Base-by-base conservation (phyloP, 2,888 invertebrate genomes). In the Sesia bembeciformis region DNA sequence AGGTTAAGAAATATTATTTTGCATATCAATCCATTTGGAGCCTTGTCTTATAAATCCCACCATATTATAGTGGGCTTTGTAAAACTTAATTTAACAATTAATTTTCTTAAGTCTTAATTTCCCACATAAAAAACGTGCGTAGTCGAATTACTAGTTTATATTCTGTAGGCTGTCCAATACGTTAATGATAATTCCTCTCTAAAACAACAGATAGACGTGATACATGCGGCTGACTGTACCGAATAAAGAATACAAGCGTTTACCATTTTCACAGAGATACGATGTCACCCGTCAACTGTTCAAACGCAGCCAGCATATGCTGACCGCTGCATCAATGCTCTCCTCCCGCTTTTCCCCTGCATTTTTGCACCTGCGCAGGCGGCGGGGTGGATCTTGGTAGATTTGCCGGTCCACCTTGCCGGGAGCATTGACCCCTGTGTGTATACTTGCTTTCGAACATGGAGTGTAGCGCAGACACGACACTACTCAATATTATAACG, bases 381-480 rank as follows among this genome's bases (percentile, higher is more conserved):
- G 43, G 51, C 53, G 52, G 40, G 51, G 56, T 40, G 39, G 56
- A 23, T 51, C 54, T 52, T 23, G 40, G 49, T 40, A 40, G 49
- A 53, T 55, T 58, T 55, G 57, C 51, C 57, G 53, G 39, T 54
- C 55, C 53, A 53, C 50, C 49, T 52, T 51, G 51, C 40, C 53
- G 54, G 40, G 58, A 52, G 55, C 57, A 57, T 51, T 52, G 57
- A 59, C 57, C 59, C 52, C 54, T 51, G 58, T 51, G 40, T 51
- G 5, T 6, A 49, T 7, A 49, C 3, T 8, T 8, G 49, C 49
- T 51, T 50, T 41, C 51, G 51, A 51, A 55, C 57, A 54, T 55
- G 53, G 53, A 57, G 55, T 54, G 54, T 53, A 54, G 53, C 57
- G 55, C 57, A 52, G 55, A 43, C 55, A 52, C 57, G 56, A 51